Evolutionary conservation across 2,113 vertebrate genomes (phyloP).

Genomic region (Triplophysa tibetana): DNA sequence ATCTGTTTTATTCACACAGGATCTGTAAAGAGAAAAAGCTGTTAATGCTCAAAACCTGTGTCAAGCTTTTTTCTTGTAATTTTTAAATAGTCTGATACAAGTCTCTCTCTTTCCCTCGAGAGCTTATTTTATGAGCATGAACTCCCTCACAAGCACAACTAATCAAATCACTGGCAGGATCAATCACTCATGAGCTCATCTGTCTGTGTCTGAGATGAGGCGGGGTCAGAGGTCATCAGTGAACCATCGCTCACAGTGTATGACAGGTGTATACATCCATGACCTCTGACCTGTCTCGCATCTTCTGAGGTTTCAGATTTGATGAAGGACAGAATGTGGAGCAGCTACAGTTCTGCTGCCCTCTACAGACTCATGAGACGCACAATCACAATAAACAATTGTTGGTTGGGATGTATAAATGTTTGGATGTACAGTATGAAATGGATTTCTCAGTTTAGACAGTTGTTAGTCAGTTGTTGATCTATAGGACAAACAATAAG

Average conservation of each 20-base stretch:
- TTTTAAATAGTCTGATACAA: too few species aligned
- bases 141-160: neutral
- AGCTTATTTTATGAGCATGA: neutral
- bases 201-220: neutral
- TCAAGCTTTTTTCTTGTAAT: too few species aligned
- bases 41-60: too few species aligned
- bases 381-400: neutral
- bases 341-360: neutral
- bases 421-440: neutral
- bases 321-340: neutral
- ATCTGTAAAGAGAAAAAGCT: too few species aligned
- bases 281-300: neutral
- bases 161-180: neutral
- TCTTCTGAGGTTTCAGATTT: neutral
- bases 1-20: too few species aligned
- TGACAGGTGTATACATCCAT: neutral
- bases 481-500: too few species aligned
- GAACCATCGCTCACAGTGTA: conserved; percentile 9
- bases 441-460: too few species aligned
- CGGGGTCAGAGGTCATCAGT: conserved; percentile 6
- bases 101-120: neutral
- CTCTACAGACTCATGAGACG: too few species aligned
- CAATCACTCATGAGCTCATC: conserved; percentile 26
- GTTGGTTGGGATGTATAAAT: too few species aligned
- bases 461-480: too few species aligned